Percentiles rank a stretch among this genome's conserved stretches.
These are phyloP conservation scores for Siniperca scherzeri DNA, from an alignment of 2,797 vertebrate species.

Conservation along the genomic window DNA sequence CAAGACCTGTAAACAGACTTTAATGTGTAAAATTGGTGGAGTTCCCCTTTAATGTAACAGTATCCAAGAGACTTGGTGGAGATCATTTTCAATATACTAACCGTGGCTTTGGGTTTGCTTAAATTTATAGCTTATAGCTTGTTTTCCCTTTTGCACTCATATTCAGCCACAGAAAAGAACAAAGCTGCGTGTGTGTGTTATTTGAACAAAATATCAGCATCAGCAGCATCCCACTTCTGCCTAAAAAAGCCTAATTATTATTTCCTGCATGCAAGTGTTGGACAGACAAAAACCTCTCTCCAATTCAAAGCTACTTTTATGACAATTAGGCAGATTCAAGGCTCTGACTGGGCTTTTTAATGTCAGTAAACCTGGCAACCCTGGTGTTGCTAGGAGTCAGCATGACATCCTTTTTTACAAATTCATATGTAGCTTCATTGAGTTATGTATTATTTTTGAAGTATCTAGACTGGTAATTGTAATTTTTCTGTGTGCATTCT, in stretches of 20 bases:
- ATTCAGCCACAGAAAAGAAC: not conserved
- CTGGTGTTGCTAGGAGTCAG: not conserved
- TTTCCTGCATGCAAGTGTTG: not conserved
- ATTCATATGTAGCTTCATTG: not conserved
- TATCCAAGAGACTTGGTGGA: not conserved
- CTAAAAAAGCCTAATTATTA: not conserved
- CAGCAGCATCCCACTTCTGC: not conserved
- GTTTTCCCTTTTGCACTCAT: not conserved
- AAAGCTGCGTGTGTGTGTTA: not conserved
- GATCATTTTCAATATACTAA: not conserved
- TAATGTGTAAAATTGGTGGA: not conserved
- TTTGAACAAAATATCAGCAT: not conserved
- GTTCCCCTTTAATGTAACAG: not conserved
- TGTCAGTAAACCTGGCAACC: not conserved
- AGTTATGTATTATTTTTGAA: not conserved
- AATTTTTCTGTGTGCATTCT: not conserved
- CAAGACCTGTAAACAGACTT: not conserved
- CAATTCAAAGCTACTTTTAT: not conserved
- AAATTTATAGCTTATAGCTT: not conserved
- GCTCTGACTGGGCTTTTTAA: not conserved
- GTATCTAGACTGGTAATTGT: not conserved
- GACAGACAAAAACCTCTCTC: not conserved
- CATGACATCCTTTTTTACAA: not conserved
- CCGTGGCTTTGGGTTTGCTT: not conserved
- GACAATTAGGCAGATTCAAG: not conserved